Conservation (phyloP, 2,888 invertebrate genomes). For the Tromatobia lineatoria region DNA sequence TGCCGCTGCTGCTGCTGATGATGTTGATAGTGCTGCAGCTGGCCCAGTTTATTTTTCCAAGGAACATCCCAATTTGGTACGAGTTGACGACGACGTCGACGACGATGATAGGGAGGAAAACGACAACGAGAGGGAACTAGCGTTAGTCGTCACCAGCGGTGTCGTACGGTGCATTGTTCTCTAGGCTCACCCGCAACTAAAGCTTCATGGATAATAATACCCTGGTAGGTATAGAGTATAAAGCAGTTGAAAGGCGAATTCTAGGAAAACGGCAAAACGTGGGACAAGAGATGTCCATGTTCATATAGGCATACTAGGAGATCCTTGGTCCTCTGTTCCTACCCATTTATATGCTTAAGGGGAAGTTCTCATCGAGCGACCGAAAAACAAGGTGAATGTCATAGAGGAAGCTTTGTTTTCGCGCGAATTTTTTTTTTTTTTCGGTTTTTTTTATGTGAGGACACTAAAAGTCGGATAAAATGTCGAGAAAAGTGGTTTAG, state of each 20-base stretch:
- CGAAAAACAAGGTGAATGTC: no score
- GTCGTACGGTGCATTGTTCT: slow-evolving; percentile 63
- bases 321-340: not conserved
- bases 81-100: slow-evolving; percentile 31
- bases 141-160: slow-evolving; percentile 37
- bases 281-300: slow-evolving; percentile 1
- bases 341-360: not conserved
- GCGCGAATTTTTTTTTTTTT: no score
- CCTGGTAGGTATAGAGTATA: slow-evolving; percentile 55
- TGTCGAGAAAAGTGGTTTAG: no score
- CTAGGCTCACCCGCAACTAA: slow-evolving; percentile 58
- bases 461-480: no score
- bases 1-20: slow-evolving; percentile 33
- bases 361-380: no score
- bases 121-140: slow-evolving; percentile 40
- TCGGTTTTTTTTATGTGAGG: no score
- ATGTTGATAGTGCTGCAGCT: slow-evolving; percentile 31
- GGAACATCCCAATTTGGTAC: slow-evolving; percentile 66
- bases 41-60: slow-evolving; percentile 65
- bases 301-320: not conserved
- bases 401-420: no score
- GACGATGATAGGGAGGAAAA: slow-evolving; percentile 17
- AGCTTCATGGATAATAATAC: slow-evolving; percentile 67
- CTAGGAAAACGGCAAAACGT: slow-evolving; percentile 45
- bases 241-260: slow-evolving; percentile 62